A percentile compares a stretch with the other conserved stretches of the same genome.
phyloP scores from a whole-genome alignment of 2,888 invertebrate species.

The Steinernema carpocapsae region DNA sequence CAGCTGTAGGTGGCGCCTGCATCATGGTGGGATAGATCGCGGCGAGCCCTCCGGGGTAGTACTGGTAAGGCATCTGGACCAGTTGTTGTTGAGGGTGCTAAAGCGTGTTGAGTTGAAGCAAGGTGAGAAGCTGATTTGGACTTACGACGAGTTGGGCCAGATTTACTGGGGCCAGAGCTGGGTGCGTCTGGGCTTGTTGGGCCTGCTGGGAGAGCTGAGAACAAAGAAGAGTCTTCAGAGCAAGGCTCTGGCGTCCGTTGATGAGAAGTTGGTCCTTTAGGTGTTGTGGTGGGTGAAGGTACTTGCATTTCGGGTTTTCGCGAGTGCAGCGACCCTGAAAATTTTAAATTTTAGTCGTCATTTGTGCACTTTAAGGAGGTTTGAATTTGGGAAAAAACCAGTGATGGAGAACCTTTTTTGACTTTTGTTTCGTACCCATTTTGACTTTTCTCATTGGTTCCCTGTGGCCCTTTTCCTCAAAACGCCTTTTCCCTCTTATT shows the following conservation, averaged over 20 bases:
- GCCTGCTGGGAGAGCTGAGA: constrained; percentile 44
- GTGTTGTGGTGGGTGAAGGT: constrained; percentile 99
- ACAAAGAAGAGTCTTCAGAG: constrained; percentile 77
- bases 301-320: constrained; percentile 99
- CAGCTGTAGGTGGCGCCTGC: constrained; percentile 40
- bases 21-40: constrained; percentile 52
- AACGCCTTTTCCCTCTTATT: background rate
- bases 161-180: constrained; percentile 35
- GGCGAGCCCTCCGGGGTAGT: constrained; percentile 56
- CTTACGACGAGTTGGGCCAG: constrained; percentile 47
- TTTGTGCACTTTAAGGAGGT: background rate
- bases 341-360: background rate
- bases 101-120: constrained; percentile 7
- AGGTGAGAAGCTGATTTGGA: background rate
- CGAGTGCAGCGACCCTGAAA: constrained; percentile 97
- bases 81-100: constrained; percentile 58
- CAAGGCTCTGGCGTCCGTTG: constrained; percentile 98
- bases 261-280: constrained; percentile 99
- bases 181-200: constrained; percentile 40
- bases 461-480: background rate
- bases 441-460: background rate
- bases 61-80: constrained; percentile 52
- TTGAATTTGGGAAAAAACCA: background rate
- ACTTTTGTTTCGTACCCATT: background rate
- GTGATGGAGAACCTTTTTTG: background rate